Evolutionary conservation across 2,888 invertebrate species (phyloP), one percentile per base, ranked within the genome.

Genomic region (Nomada fucata): DNA sequence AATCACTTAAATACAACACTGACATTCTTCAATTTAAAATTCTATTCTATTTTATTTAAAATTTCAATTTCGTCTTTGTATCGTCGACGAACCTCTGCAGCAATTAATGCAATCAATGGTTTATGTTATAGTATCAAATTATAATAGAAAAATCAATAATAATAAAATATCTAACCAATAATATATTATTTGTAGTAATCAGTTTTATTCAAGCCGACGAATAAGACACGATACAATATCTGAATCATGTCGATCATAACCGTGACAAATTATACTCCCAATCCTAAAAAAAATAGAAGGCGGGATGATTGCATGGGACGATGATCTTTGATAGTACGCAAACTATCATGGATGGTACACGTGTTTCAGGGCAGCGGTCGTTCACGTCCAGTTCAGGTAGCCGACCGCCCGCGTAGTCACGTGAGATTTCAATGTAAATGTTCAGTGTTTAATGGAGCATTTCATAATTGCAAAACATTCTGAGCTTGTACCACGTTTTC

Each of bases 281-380:
- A 1, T 60, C 26, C 29, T 42, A 69, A 18, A 63, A 65, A 57
- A 77, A 65, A 68, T 50, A 52, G 53, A 60, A 60, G 71, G 72
- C 65, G 59, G 73, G 55, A 61, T 44, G 61, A 73, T 57, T 57
- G 18, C n/a, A n/a, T 20, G 75, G 60, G 74, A 64, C 75, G 78
- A 82, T 78, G 84, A 86, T 89, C 79, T 85, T 89, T 86, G 89
- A 89, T 79, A 86, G 78, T 76, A 87, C 88, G 83, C 81, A 90
- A 88, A 88, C 87, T 90, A 86, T 88, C 85, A 90, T 88, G 88
- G 79, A 84, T 81, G 61, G 72, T 74, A 87, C 89, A 88, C 86
- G 89, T 89, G 87, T 76, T 77, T 26, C 68, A 53, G 42, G 52
- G 50, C 61, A 36, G 57, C 69, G 73, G 82, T 73, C 79, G 76